Percentiles rank a stretch among this genome's conserved stretches.
Evolutionary conservation across 2,113 vertebrate genomes (phyloP).

Genomic region (Burhinus bistriatus): DNA sequence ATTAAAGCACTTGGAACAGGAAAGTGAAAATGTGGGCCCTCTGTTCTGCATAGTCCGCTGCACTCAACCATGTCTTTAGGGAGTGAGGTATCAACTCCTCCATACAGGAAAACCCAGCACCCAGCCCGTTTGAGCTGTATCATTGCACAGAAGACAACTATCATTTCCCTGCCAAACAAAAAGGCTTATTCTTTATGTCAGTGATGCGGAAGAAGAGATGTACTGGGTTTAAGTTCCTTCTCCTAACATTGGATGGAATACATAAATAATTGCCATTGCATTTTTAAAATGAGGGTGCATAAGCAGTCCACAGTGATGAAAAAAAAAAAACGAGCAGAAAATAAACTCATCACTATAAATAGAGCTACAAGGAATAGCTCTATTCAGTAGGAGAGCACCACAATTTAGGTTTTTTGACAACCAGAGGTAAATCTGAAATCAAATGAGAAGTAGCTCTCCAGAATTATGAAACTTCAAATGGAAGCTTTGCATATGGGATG

Average conservation of each 20-base stretch:
- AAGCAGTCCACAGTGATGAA: neutral
- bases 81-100: neutral
- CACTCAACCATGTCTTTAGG: neutral
- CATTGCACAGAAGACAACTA: neutral
- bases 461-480: neutral
- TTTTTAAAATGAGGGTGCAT: neutral
- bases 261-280: neutral
- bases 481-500: neutral
- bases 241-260: neutral
- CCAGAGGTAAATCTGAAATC: neutral
- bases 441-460: neutral
- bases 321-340: neutral
- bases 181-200: neutral
- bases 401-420: neutral
- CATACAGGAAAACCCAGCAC: neutral
- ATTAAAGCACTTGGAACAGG: neutral
- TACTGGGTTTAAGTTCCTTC: neutral
- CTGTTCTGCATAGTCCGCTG: neutral
- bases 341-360: neutral
- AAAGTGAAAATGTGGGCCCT: rapidly evolving
- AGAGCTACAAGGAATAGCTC: neutral
- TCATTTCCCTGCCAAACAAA: neutral
- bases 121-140: neutral
- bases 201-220: neutral
- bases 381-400: neutral